A percentile compares a stretch with the other conserved stretches of the same genome.
Evolutionary conservation across 2,888 invertebrate species (phyloP).

Genomic region (Xylophagus ater): DNA sequence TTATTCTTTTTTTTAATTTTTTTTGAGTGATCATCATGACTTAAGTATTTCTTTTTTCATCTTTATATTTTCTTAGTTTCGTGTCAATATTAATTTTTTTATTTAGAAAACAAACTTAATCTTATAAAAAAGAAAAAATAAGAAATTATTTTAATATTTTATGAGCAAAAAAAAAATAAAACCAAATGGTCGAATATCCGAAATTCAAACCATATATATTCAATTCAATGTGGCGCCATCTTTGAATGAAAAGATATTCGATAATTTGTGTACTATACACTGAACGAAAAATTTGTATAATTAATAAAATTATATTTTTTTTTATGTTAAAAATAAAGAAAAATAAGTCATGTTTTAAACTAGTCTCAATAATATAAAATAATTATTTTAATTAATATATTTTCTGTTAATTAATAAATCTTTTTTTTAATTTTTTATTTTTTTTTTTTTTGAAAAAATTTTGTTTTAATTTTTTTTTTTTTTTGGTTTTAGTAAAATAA

Average conservation of each 20-base stretch:
- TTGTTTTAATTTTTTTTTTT: too few relatives aligned
- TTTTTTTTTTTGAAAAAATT: too few relatives aligned
- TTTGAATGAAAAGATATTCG: neutral
- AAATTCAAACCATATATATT: neutral
- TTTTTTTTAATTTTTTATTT: too few relatives aligned
- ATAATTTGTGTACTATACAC: neutral
- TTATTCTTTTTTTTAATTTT: too few relatives aligned
- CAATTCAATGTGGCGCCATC: too few relatives aligned
- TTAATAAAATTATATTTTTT: neutral
- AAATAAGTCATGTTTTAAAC: constrained; percentile 5
- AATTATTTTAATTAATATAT: neutral
- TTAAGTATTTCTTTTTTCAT: neutral
- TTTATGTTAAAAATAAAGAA: neutral
- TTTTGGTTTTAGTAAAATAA: neutral
- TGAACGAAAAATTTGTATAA: neutral
- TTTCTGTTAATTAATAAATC: neutral
- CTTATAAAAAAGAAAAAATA: too few relatives aligned
- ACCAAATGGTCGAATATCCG: too few relatives aligned
- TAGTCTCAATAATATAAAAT: constrained; percentile 8
- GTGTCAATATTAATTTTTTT: neutral
- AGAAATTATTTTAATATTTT: too few relatives aligned
- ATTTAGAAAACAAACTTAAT: too few relatives aligned
- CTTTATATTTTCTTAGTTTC: neutral
- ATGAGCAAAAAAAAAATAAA: too few relatives aligned
- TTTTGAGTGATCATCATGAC: too few relatives aligned